Evolutionary conservation across 2,113 vertebrate genomes (phyloP).

Genomic region (Oncorhynchus kisutch): DNA sequence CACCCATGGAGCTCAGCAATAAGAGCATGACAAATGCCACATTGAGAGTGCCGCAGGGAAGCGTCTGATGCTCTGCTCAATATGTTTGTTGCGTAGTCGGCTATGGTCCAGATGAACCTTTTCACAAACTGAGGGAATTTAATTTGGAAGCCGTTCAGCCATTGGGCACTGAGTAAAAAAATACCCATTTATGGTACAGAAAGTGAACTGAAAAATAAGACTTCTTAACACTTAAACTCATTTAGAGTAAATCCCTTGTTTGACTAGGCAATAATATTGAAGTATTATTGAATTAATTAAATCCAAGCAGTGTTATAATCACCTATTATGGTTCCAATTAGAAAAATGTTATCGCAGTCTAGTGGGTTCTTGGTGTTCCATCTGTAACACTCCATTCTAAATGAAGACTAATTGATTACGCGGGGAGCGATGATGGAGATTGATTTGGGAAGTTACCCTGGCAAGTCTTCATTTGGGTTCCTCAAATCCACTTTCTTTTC

Average conservation of each 20-base stretch:
- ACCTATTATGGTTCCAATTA: neutral
- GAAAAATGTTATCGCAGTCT: neutral
- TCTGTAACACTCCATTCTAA: neutral
- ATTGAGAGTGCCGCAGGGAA: neutral
- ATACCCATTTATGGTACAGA: neutral
- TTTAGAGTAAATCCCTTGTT: neutral
- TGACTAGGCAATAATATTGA: neutral
- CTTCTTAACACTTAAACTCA: neutral
- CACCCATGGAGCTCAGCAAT: conserved; percentile 1
- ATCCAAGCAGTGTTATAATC: neutral
- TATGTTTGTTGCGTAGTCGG: neutral
- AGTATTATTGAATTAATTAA: neutral
- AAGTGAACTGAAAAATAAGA: neutral
- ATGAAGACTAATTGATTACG: conserved; percentile 27
- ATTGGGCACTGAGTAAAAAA: neutral
- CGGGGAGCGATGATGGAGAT: conserved; percentile 20
- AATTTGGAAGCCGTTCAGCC: neutral
- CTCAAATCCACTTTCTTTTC: neutral
- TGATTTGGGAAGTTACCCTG: conserved; percentile 1
- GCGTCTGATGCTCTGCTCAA: neutral
- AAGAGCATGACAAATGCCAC: neutral
- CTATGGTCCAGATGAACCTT: neutral
- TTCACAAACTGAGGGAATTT: neutral
- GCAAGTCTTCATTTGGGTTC: conserved; percentile 1
- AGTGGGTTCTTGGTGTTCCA: neutral